phyloP scores from a whole-genome alignment of 2,888 invertebrate species.

The Ennomos fuscantarius region DNA sequence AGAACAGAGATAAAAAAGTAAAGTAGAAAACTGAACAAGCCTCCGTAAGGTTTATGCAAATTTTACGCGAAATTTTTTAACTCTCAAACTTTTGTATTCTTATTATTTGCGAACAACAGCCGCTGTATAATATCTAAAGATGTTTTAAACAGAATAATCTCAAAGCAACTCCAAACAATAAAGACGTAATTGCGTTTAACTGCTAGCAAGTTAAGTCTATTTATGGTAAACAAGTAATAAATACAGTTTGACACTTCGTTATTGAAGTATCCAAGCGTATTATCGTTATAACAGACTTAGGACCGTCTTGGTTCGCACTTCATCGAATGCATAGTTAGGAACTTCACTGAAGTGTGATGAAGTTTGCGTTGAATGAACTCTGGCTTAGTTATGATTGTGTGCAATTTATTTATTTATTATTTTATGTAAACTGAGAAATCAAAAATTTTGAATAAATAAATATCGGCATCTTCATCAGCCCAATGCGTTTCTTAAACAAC shows the following conservation, averaged over 20 bases:
- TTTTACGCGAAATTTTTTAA: constrained; percentile 76
- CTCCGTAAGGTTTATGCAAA: constrained; percentile 78
- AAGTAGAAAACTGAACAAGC: constrained; percentile 66
- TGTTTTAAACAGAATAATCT: constrained; percentile 58
- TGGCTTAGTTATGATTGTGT: not conserved
- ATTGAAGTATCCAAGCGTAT: constrained; percentile 33
- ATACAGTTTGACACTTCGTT: constrained; percentile 33
- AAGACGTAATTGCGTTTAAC: constrained; percentile 51
- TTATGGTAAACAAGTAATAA: constrained; percentile 31
- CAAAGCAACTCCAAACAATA: constrained; percentile 49
- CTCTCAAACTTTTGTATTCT: constrained; percentile 72
- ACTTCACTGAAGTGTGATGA: constrained; percentile 15
- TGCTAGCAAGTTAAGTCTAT: constrained; percentile 32
- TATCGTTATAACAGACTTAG: constrained; percentile 32
- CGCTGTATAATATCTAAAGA: constrained; percentile 54
- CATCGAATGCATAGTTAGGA: constrained; percentile 25
- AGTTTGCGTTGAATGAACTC: constrained; percentile 11
- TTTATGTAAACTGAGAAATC: too few relatives aligned
- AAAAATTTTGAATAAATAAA: too few relatives aligned
- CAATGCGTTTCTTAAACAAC: too few relatives aligned
- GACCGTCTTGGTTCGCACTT: constrained; percentile 27
- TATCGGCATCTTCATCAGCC: too few relatives aligned
- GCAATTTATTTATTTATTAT: too few relatives aligned
- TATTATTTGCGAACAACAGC: constrained; percentile 77
- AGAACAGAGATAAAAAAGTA: constrained; percentile 70